Evolutionary conservation across 2,797 vertebrate genomes (phyloP).

Genomic region (Menidia menidia): DNA sequence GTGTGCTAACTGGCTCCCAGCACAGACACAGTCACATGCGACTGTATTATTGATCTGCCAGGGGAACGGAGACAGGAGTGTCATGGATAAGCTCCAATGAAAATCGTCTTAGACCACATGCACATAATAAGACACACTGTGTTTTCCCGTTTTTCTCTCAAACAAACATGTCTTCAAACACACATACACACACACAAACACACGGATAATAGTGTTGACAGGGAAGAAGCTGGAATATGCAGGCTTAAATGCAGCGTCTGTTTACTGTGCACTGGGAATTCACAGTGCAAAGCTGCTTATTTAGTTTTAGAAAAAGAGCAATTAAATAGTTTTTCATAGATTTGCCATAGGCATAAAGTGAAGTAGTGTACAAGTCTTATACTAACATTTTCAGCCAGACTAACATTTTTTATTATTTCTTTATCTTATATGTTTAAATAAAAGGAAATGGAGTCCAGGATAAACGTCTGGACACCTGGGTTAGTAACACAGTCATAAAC

Average conservation of each 20-base stretch:
- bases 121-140: slow-evolving; percentile 14
- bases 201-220: slow-evolving; percentile 28
- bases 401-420: background rate
- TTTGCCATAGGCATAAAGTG: background rate
- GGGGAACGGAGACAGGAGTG: slow-evolving; percentile 48
- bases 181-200: slow-evolving; percentile 24
- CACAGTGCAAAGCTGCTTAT: slow-evolving; percentile 22
- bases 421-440: too few relatives aligned
- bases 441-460: too few relatives aligned
- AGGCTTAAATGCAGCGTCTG: slow-evolving; percentile 14
- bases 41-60: slow-evolving; percentile 62
- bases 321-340: background rate
- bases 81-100: slow-evolving; percentile 52
- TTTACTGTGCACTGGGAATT: background rate
- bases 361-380: background rate
- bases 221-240: slow-evolving; percentile 20
- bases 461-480: too few relatives aligned
- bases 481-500: too few relatives aligned
- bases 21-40: slow-evolving; percentile 46
- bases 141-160: too few relatives aligned
- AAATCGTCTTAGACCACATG: slow-evolving; percentile 42
- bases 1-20: background rate
- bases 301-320: background rate
- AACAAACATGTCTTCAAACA: background rate
- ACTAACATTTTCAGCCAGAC: background rate